Base-by-base conservation (phyloP, 1,140 invertebrate genomes). In the Elysia chlorotica region DNA sequence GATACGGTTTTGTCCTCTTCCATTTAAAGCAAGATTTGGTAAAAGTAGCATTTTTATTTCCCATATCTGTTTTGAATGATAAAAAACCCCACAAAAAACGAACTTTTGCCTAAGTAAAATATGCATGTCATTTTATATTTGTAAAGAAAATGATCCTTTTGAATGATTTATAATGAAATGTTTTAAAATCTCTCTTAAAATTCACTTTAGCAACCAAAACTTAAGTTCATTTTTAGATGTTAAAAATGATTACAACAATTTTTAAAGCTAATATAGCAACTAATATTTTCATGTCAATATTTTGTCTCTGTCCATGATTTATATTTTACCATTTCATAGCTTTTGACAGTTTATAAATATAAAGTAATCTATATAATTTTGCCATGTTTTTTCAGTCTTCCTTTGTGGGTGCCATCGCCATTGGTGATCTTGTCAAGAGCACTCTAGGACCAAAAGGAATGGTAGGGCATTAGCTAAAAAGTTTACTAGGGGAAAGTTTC, bases 361-460 rank as follows among this genome's bases (percentile, higher is more conserved):
- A 48, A 14, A 48, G 10, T 48, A 48, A 48, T n/a, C 10, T 48
- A 14, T 14, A 48, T 48, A 36, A 37, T 41, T 73, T 69, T 38
- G 56, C 33, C 65, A 36, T 71, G 62, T 68, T 53, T 38, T 82
- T 85, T 59, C 76, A 88, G 88, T 99, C 96, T 48, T 96, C 95
- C 81, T 99, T 99, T 87, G 93, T 99, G 79, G 98, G 98, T 56
- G 98, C 97, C 30, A 99, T 98, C 84, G 96, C 97, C 4, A 97
- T 99, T 83, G 98, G 98, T 23, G 98, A 99, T 89, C 89, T 99
- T 61, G 94, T 99, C 0, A 99, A 99, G 87, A 97, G 95, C 73
- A 99, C 98, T 17, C 89, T 99, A 19, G 98, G 98, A 23, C 98
- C 98, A 21, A 99, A 99, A 89, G 98, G 98, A 84, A 99, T 99